Base-by-base conservation (phyloP, 2,113 vertebrate species). In the Seriola dumerili region DNA sequence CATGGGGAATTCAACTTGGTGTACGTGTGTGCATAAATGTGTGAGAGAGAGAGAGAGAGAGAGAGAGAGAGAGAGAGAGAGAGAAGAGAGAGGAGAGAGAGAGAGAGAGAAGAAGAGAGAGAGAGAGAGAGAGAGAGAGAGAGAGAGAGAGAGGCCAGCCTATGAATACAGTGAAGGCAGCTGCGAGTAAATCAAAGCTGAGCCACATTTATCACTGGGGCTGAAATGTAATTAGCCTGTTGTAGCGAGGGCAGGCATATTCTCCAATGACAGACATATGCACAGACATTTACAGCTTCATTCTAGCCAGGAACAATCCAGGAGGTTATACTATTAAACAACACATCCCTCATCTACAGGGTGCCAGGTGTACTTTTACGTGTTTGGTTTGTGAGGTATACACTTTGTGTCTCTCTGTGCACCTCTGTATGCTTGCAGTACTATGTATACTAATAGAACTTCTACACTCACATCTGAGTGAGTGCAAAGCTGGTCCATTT, bases 121-220 rank as follows among this genome's bases (percentile, higher is more conserved):
- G 55, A 54, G n/a, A n/a, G n/a, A n/a, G n/a, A n/a, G 42, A 48
- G 44, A 46, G 61, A 34, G 23, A 36, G 46, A 59, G 44, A 40
- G 61, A 73, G n/a, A 44, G 46, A 40, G 48, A 65, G 25, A 29
- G 29, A 29, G 29, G 0, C 29, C 29, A 68, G 66, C 80, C 69
- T 54, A 54, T 71, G 82, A 83, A 87, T 83, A 72, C 67, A 61
- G 57, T 34, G 16, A 68, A 52, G 40, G 81, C 59, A 81, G 50
- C 46, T 77, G 78, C 70, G 50, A 78, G 79, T 90, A 88, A 89
- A 87, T 92, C 91, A 92, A 72, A 84, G 78, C 57, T 34, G 59
- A 80, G 80, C 52, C 59, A 84, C 89, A 93, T 94, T 93, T 46
- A 92, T 94, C 93, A 94, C 78, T 21, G 54, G 73, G 80, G 73